Conservation (phyloP, 2,888 invertebrate species). For the Xestobium rufovillosum region DNA sequence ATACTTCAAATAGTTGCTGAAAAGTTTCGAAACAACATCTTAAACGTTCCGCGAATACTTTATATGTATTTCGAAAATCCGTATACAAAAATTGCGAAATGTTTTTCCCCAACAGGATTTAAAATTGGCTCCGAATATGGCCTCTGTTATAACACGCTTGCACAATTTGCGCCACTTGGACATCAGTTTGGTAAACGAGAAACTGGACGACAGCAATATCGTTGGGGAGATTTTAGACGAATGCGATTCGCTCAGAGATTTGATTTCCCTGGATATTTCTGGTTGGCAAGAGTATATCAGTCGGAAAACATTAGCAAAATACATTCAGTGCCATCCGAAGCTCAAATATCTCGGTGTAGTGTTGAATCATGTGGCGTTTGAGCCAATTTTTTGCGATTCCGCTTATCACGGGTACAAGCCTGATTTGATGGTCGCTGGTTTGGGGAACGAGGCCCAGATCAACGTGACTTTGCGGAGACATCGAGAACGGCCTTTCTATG, state of each 20-base stretch:
- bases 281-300: slow-evolving; percentile 40
- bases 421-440: slow-evolving; percentile 31
- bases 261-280: slow-evolving; percentile 57
- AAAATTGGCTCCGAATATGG: slow-evolving; percentile 24
- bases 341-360: slow-evolving; percentile 38
- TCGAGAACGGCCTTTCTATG: slow-evolving; percentile 49
- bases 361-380: slow-evolving; percentile 33
- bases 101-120: too few species aligned
- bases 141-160: slow-evolving; percentile 29
- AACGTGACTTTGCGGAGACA: slow-evolving; percentile 52
- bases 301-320: slow-evolving; percentile 26
- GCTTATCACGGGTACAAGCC: slow-evolving; percentile 23
- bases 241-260: slow-evolving; percentile 46
- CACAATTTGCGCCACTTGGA: slow-evolving; percentile 35
- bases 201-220: slow-evolving; percentile 27
- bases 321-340: slow-evolving; percentile 32
- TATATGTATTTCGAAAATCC: too few species aligned
- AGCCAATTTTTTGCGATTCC: slow-evolving; percentile 30
- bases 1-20: too few species aligned
- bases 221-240: slow-evolving; percentile 43
- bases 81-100: too few species aligned
- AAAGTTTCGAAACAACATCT: too few species aligned
- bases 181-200: slow-evolving; percentile 35
- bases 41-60: too few species aligned
- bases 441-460: slow-evolving; percentile 38